phyloP scores from a whole-genome alignment of 1,140 invertebrate species.

The Araneus ventricosus region DNA sequence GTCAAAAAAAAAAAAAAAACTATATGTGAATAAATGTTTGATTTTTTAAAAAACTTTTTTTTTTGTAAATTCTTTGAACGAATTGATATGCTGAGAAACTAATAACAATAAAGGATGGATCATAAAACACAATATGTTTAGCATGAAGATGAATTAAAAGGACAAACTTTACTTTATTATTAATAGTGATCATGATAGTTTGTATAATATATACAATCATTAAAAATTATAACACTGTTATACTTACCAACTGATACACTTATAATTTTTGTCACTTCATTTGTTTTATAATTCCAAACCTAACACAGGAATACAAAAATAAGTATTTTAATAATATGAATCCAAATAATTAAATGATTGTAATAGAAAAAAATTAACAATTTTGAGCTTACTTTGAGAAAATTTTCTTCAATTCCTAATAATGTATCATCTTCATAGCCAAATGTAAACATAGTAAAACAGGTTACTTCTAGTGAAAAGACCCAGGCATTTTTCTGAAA shows the following conservation, averaged over 20 bases:
- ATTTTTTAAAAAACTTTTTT: no score
- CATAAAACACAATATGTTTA: no score
- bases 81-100: no score
- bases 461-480: neutral
- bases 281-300: constrained; percentile 37
- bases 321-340: neutral
- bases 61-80: no score
- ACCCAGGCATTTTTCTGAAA: constrained; percentile 35
- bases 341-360: neutral
- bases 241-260: constrained; percentile 12
- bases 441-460: constrained; percentile 21
- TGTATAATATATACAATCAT: neutral
- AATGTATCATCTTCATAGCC: neutral
- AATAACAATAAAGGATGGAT: no score
- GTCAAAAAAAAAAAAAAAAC: no score
- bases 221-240: neutral
- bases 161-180: no score
- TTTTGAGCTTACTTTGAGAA: constrained; percentile 38
- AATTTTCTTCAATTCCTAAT: constrained; percentile 37
- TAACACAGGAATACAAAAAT: neutral
- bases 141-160: no score
- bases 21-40: no score
- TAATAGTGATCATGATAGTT: neutral
- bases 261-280: constrained; percentile 30
- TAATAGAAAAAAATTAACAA: neutral